Evolutionary conservation across 2,113 vertebrate genomes (phyloP), one percentile per base, ranked within the genome.

Genomic region (Melanocharis versteri): DNA sequence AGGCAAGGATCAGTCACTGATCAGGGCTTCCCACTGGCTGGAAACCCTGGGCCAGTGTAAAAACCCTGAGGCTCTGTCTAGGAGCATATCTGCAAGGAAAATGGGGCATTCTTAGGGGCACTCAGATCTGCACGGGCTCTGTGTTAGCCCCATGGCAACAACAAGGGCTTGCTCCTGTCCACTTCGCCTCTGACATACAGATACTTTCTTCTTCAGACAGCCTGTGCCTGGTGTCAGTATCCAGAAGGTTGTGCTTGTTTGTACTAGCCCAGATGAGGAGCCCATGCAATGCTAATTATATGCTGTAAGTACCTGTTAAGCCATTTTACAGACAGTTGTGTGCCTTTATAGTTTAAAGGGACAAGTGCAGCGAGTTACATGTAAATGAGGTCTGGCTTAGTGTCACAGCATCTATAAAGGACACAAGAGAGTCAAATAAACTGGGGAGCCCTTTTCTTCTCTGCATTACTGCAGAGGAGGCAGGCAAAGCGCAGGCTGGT

Each of bases 331-430:
- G 60, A 60, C 47, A 84, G 26, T 11, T 82, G 35, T 84, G 26
- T 73, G 27, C 39, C 71, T 94, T 94, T 66, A 37, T 61, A 83
- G 69, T 96, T 83, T 88, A 86, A 79, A 90, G 54, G 42, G 84
- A 82, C 77, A 75, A 89, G 16, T 30, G 39, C 54, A 87, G 56
- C 57, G 40, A 81, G 44, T 62, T 87, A 86, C 39, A 58, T 23
- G 12, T 51, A 89, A 90, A 89, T 37, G 24, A 93, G 44, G 47
- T 21, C 72, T 71, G 47, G 39, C 26, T 92, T 47, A 31, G 51
- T 83, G 69, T 62, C 78, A 73, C 35, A 73, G 56, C 30, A 62
- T 39, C 50, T 69, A 15, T 16, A 45, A 72, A 86, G 72, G 44
- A 75, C 48, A 72, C 6, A 18, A 75, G 53, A 75, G n/a, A 82